These are phyloP conservation scores for Olivierus martensii DNA, from an alignment of 1,140 invertebrate species.

Conservation along the genomic window DNA sequence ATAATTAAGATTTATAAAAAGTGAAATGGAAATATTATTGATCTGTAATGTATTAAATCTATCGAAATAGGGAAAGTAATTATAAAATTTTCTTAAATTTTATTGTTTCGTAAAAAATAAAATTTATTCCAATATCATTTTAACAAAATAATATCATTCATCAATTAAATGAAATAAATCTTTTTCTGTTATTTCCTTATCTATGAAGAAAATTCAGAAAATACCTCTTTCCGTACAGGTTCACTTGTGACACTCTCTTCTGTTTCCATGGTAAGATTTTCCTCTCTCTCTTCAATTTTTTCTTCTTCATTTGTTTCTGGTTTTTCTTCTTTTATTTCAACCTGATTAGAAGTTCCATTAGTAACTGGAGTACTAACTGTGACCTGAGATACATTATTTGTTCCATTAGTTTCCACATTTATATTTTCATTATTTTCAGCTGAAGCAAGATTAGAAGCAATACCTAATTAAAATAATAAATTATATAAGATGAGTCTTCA, in stretches of 20 bases:
- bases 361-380: neutral
- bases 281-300: neutral
- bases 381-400: neutral
- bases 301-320: neutral
- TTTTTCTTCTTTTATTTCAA: neutral
- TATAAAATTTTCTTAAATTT: no score
- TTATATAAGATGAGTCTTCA: no score
- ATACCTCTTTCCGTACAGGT: neutral
- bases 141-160: no score
- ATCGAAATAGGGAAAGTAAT: no score
- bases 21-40: no score
- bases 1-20: no score
- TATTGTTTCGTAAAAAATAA: no score
- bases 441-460: neutral
- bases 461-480: slow-evolving; percentile 12
- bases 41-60: no score
- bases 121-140: no score
- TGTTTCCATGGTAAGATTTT: neutral
- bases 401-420: neutral
- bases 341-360: neutral
- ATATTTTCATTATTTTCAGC: neutral
- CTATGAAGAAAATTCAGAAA: neutral
- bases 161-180: no score
- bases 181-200: no score
- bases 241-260: neutral